Conservation (phyloP, 2,797 vertebrate genomes). For the Alcedo atthis region DNA sequence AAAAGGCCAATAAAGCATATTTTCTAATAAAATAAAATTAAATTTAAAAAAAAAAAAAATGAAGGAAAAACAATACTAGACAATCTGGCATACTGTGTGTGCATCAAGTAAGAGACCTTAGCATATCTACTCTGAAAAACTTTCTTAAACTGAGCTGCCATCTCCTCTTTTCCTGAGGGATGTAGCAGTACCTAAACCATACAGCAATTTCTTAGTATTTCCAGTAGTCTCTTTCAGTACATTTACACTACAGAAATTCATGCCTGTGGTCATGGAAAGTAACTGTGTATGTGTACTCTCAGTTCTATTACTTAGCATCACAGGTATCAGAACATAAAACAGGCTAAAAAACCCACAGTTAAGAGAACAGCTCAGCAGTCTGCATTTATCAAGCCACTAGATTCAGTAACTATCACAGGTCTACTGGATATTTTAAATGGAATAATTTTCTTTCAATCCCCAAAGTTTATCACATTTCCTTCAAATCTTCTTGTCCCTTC, state of each 20-base stretch:
- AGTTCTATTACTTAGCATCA: not conserved
- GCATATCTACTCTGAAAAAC: not conserved
- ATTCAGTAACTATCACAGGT: not conserved
- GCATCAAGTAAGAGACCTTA: not conserved
- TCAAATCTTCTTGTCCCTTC: not conserved
- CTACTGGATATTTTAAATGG: rapidly evolving
- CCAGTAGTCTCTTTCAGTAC: not conserved
- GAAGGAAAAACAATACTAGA: not conserved
- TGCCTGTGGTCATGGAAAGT: not conserved
- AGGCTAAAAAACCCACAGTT: not conserved
- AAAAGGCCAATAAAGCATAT: not conserved
- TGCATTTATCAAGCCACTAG: not conserved
- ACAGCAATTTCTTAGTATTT: not conserved
- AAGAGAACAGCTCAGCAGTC: not conserved
- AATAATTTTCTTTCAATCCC: not conserved
- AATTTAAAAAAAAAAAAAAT: no score
- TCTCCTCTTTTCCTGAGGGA: not conserved
- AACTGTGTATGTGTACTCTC: not conserved
- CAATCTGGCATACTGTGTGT: not conserved
- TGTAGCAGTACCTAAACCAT: not conserved
- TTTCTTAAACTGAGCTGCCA: not conserved
- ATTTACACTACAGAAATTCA: not conserved
- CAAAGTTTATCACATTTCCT: not conserved
- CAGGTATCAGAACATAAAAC: not conserved
- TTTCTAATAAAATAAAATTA: not conserved